These are phyloP conservation scores for Polyergus mexicanus DNA, from an alignment of 1,140 invertebrate species.

Conservation along the genomic window DNA sequence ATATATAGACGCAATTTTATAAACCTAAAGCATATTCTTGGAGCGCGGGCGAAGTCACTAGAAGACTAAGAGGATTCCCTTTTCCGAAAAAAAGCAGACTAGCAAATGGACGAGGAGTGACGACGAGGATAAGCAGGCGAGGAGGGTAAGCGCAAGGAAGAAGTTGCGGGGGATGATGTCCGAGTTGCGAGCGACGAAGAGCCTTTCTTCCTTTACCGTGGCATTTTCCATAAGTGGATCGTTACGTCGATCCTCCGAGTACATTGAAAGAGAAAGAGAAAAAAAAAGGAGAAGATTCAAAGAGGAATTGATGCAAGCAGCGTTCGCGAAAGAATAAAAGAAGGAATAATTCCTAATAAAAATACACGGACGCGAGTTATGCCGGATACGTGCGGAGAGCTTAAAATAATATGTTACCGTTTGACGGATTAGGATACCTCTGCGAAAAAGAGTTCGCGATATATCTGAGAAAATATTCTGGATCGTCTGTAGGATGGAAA, in stretches of 20 bases:
- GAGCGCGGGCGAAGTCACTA: slow-evolving; percentile 51
- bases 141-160: background rate
- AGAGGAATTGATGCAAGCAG: slow-evolving; percentile 29
- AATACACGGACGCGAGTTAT: slow-evolving; percentile 62
- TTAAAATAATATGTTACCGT: slow-evolving; percentile 43
- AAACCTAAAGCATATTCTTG: slow-evolving; percentile 66
- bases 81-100: slow-evolving; percentile 61
- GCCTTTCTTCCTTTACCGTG: slow-evolving; percentile 69
- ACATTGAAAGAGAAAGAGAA: slow-evolving; percentile 34
- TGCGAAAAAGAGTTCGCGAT: background rate
- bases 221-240: slow-evolving; percentile 78
- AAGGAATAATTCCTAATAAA: slow-evolving; percentile 71
- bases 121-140: slow-evolving; percentile 25
- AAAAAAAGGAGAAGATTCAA: slow-evolving; percentile 40
- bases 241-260: slow-evolving; percentile 72
- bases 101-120: slow-evolving; percentile 50
- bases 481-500: background rate
- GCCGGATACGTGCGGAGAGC: slow-evolving; percentile 11
- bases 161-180: slow-evolving; percentile 62
- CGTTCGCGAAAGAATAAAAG: slow-evolving; percentile 30
- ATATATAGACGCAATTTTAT: slow-evolving; percentile 65
- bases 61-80: slow-evolving; percentile 73
- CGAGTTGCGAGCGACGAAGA: slow-evolving; percentile 71
- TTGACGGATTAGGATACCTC: slow-evolving; percentile 23
- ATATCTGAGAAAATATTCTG: background rate